These are phyloP conservation scores for Coregonus sp. DNA, from an alignment of 2,797 vertebrate genomes.

Conservation along the genomic window DNA sequence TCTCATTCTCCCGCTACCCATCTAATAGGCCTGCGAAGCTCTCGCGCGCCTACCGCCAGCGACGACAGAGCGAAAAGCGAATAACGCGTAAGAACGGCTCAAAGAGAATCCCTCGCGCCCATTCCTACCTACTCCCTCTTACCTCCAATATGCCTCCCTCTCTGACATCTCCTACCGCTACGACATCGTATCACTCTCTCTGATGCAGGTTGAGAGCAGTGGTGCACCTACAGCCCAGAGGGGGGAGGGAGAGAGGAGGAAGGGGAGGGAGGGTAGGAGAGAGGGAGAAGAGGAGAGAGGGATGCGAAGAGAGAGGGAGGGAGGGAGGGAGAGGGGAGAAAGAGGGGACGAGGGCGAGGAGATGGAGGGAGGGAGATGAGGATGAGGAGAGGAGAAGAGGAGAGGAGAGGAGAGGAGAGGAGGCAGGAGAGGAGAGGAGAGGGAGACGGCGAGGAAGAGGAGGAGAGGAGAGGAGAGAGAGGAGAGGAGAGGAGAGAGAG, in stretches of 20 bases:
- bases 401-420: neutral
- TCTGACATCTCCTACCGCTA: too few relatives aligned
- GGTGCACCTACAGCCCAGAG: slow-evolving; percentile 18
- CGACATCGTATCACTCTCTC: too few relatives aligned
- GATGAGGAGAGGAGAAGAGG: neutral
- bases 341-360: neutral
- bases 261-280: neutral
- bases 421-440: too few relatives aligned
- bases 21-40: too few relatives aligned
- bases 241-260: neutral
- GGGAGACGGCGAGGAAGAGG: too few relatives aligned
- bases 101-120: too few relatives aligned
- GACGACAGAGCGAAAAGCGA: too few relatives aligned
- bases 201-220: slow-evolving; percentile 70
- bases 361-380: neutral
- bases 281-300: neutral
- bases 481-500: neutral
- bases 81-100: too few relatives aligned
- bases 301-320: neutral
- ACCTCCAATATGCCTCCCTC: slow-evolving; percentile 37
- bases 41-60: too few relatives aligned
- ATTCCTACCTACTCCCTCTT: too few relatives aligned
- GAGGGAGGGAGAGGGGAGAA: neutral
- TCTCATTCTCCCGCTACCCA: too few relatives aligned
- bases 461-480: neutral